phyloP scores from a whole-genome alignment of 1,140 invertebrate genomes.

The Luehdorfia chinensis region DNA sequence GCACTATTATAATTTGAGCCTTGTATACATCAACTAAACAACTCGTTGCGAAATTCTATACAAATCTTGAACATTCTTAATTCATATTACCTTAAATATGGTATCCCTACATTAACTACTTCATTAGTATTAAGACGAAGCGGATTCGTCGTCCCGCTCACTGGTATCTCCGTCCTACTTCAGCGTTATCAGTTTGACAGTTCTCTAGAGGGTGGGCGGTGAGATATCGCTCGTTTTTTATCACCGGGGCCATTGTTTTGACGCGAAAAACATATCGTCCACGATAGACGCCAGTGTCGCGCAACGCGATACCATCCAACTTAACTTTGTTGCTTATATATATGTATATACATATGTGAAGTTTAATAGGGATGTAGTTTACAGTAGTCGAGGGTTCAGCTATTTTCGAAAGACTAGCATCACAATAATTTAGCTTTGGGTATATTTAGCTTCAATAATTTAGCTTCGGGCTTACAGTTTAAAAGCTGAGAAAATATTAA shows the following conservation, averaged over 20 bases:
- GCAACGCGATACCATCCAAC: not conserved
- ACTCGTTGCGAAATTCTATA: too few species aligned
- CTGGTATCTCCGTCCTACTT: conserved; percentile 32
- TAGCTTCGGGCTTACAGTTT: too few species aligned
- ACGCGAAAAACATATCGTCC: conserved; percentile 20
- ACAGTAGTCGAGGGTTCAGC: not conserved
- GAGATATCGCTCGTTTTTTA: conserved; percentile 44
- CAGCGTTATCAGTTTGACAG: conserved; percentile 52
- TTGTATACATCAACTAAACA: too few species aligned
- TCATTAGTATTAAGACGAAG: conserved; percentile 65
- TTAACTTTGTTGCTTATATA: not conserved
- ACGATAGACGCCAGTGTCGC: conserved; percentile 1
- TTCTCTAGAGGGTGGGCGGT: conserved; percentile 26
- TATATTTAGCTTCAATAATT: too few species aligned
- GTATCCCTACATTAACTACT: too few species aligned
- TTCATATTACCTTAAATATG: too few species aligned
- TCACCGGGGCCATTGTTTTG: conserved; percentile 29
- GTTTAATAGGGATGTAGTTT: not conserved
- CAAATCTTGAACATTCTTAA: too few species aligned
- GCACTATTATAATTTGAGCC: too few species aligned
- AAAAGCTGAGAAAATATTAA: too few species aligned
- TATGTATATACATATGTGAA: not conserved
- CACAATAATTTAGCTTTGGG: too few species aligned
- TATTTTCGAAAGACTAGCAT: too few species aligned
- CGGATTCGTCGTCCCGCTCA: conserved; percentile 37